A percentile compares a stretch with the other conserved stretches of the same genome.
Evolutionary conservation across 2,797 vertebrate species (phyloP).

Genomic region (Chelon labrosus): DNA sequence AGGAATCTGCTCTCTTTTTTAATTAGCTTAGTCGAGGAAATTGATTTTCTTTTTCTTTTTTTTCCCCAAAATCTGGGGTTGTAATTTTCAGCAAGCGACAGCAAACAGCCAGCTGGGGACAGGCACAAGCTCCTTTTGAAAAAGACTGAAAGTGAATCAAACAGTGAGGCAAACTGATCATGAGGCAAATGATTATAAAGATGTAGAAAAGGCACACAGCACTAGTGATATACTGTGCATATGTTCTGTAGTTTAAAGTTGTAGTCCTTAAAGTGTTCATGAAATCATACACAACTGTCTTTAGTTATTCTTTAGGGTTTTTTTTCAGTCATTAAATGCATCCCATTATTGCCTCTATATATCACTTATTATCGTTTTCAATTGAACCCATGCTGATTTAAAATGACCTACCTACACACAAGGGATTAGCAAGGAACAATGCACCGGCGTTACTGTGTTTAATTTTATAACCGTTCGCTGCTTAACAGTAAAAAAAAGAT

Average conservation of each 20-base stretch:
- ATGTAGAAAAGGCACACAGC: not conserved
- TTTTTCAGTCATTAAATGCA: not conserved
- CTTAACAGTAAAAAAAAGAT: too few species aligned
- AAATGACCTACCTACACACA: not conserved
- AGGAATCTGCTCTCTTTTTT: conserved; percentile 65
- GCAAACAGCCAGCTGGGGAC: conserved; percentile 22
- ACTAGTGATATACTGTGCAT: not conserved
- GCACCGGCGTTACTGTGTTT: not conserved
- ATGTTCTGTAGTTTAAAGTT: too few species aligned
- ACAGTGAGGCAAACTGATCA: not conserved
- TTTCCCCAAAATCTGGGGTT: conserved; percentile 18
- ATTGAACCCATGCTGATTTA: not conserved
- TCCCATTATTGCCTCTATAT: not conserved
- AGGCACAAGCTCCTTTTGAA: conserved; percentile 33
- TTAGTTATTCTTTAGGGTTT: not conserved
- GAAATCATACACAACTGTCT: not conserved
- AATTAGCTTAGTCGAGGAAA: conserved; percentile 55
- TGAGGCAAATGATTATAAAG: not conserved
- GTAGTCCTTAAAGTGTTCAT: not conserved
- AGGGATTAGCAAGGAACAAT: not conserved
- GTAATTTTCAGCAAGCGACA: conserved; percentile 51
- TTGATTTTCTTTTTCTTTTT: conserved; percentile 8
- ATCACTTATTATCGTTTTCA: not conserved
- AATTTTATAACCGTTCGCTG: not conserved
- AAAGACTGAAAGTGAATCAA: conserved; percentile 2